Evolutionary conservation across 2,797 vertebrate genomes (phyloP), one percentile per base, ranked within the genome.

Genomic region (Nyctibius grandis): DNA sequence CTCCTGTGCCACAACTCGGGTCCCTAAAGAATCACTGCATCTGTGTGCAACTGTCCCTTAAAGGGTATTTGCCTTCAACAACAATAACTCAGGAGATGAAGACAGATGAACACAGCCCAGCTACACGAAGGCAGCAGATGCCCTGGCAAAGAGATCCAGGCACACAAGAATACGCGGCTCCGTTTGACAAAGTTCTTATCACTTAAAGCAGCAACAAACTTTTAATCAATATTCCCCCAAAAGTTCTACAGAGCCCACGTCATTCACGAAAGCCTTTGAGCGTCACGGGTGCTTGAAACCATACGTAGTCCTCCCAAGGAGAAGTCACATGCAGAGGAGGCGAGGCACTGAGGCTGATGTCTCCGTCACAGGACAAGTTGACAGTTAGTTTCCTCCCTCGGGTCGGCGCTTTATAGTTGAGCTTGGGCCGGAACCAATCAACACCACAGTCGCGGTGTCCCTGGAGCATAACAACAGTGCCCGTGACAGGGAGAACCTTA

Each of bases 221-320:
- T 2, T 68, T 78, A 86, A 53, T 76, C 51, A 68, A 36, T 36
- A 86, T 48, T 65, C 29, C n/a, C 38, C 25, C 56, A 28, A n/a
- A 45, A 78, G 3, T 51, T 79, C 61, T 63, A 34, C 0, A 4
- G 68, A 83, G 33, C 56, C 26, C 31, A 63, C 14, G 4, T 94
- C 85, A 84, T 51, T 98, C 97, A 91, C 78, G 97, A 93, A 99
- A 98, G 56, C 99, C 99, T 95, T 98, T 99, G 42, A 99, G 97
- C 4, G 98, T 98, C 95, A 98, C 95, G 0, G 99, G 99, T 25
- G 99, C 98, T 97, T 99, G 99, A 97, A 99, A 99, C 99, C 99
- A 99, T 68, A 99, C 91, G 12, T 99, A 99, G 92, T 99, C 98
- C 68, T 98, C 97, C 97, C 98, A 98, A 1, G 95, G 29, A 5